A percentile compares a stretch with the other conserved stretches of the same genome.
Conservation (phyloP, 2,888 invertebrate species). For the Chydorus sphaericus region DNA sequence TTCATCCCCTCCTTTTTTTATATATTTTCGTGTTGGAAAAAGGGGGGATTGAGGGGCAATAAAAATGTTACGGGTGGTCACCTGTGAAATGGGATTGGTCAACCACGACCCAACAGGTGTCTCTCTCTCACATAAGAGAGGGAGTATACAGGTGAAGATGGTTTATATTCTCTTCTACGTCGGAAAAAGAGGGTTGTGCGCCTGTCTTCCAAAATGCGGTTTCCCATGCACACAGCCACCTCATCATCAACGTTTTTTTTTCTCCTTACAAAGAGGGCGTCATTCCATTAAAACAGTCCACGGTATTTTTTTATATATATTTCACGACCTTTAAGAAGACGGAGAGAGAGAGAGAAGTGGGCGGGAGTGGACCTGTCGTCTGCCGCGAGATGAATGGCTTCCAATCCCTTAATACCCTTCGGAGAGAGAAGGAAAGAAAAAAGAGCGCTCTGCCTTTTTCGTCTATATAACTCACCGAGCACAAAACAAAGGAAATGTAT, state of each 20-base stretch:
- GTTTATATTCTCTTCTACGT: too few species aligned
- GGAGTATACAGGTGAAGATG: neutral
- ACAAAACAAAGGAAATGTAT: too few species aligned
- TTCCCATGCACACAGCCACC: neutral
- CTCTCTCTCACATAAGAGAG: neutral
- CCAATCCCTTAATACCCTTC: neutral
- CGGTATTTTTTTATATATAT: neutral
- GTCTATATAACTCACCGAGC: neutral
- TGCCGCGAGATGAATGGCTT: constrained; percentile 4
- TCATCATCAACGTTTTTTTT: neutral
- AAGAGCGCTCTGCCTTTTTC: neutral
- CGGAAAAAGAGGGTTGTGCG: too few species aligned
- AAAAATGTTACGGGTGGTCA: constrained; percentile 1
- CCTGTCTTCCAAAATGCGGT: too few species aligned
- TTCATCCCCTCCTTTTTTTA: too few species aligned
- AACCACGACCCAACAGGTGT: neutral
- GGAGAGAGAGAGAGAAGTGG: neutral
- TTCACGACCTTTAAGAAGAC: neutral
- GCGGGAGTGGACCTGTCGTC: constrained; percentile 7
- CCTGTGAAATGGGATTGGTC: neutral
- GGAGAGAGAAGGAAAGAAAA: too few species aligned
- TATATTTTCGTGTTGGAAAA: neutral
- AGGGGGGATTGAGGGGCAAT: neutral
- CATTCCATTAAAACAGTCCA: neutral
- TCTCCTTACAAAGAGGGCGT: neutral